A percentile compares a stretch with the other conserved stretches of the same genome.
Evolutionary conservation across 2,113 vertebrate species (phyloP).

Genomic region (Aix galericulata): DNA sequence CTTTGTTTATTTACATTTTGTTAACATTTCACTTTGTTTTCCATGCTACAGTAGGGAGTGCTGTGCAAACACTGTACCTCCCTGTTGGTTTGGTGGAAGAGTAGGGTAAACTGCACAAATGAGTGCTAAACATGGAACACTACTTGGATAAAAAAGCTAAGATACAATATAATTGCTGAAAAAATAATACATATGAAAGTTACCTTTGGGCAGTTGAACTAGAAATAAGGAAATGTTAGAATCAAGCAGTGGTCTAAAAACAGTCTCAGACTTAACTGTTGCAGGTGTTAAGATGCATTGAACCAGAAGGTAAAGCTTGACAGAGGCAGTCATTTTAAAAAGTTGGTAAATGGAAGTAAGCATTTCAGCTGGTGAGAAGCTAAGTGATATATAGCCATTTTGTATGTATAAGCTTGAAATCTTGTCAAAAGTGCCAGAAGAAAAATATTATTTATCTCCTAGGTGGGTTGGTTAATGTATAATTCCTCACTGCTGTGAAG

Average conservation of each 20-base stretch:
- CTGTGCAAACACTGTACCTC: background rate
- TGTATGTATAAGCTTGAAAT: background rate
- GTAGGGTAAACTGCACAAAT: background rate
- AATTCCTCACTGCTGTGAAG: background rate
- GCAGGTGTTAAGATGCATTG: background rate
- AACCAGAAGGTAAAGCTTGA: background rate
- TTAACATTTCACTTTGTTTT: background rate
- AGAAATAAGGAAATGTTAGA: background rate
- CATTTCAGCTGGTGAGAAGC: background rate
- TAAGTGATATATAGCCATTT: background rate
- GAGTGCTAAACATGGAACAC: background rate
- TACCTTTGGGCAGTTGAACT: background rate
- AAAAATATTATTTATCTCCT: background rate
- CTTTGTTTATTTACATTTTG: background rate
- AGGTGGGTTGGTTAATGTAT: background rate
- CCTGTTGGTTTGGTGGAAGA: background rate
- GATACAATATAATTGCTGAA: background rate
- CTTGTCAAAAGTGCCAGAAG: background rate
- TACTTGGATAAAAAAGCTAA: background rate
- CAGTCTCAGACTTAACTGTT: background rate
- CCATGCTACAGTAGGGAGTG: background rate
- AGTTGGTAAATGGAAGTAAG: background rate
- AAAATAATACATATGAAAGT: background rate
- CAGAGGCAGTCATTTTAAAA: background rate
- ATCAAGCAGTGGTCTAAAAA: background rate